These are phyloP conservation scores for Hoplostethus mediterraneus DNA, from an alignment of 2,797 vertebrate genomes.

Conservation along the genomic window DNA sequence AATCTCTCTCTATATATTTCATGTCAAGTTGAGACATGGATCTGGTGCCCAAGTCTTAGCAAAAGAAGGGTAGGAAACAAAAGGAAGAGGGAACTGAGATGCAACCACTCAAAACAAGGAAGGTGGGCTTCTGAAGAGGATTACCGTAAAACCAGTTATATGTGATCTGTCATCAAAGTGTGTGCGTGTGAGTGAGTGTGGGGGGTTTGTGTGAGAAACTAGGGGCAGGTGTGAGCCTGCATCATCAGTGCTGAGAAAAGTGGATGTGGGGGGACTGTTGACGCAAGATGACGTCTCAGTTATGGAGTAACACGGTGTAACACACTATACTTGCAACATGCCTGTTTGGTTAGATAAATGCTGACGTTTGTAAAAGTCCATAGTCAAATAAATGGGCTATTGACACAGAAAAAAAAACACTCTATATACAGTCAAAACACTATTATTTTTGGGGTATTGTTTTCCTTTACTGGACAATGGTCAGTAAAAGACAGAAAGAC, in stretches of 20 bases:
- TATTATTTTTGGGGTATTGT: no score
- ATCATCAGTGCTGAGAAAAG: constrained; percentile 8
- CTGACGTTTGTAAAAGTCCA: constrained; percentile 10
- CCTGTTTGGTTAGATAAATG: not conserved
- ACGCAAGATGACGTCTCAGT: constrained; percentile 50
- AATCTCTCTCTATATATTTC: not conserved
- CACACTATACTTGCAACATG: constrained; percentile 31
- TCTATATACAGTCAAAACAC: no score
- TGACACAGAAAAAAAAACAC: no score
- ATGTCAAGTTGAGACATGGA: no score
- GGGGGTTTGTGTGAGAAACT: not conserved
- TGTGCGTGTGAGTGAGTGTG: constrained; percentile 5
- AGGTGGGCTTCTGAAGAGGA: not conserved
- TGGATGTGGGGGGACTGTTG: constrained; percentile 38
- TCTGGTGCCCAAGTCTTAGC: no score
- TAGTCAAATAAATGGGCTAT: no score
- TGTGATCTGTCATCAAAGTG: not conserved
- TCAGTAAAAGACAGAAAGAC: no score
- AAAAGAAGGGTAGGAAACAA: not conserved
- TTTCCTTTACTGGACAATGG: no score
- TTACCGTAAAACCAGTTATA: constrained; percentile 12
- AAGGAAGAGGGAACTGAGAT: constrained; percentile 6
- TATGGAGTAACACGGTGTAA: constrained; percentile 50
- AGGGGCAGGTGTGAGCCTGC: constrained; percentile 18
- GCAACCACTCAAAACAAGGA: not conserved